A percentile compares a stretch with the other conserved stretches of the same genome.
Evolutionary conservation across 2,113 vertebrate genomes (phyloP).

Genomic region (Sprattus sprattus): DNA sequence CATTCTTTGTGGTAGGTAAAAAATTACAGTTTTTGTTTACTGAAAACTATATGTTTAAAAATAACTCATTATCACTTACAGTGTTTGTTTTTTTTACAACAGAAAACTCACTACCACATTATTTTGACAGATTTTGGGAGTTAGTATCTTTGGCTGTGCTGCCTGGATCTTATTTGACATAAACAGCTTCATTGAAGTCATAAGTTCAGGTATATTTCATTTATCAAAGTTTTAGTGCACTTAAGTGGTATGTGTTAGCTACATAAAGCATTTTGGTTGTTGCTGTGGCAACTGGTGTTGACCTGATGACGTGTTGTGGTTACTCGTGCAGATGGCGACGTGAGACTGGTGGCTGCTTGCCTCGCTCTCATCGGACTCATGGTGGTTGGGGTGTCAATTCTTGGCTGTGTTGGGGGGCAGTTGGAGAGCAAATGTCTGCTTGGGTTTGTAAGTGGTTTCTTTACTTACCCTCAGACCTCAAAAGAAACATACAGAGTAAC

Average conservation of each 20-base stretch:
- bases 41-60: not conserved
- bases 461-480: not conserved
- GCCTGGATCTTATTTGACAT: slow-evolving; percentile 66
- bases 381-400: slow-evolving; percentile 40
- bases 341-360: slow-evolving; percentile 46
- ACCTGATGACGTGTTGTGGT: not conserved
- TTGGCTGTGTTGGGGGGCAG: slow-evolving; percentile 46
- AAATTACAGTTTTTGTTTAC: not conserved
- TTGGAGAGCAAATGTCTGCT: slow-evolving; percentile 49
- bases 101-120: not conserved
- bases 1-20: slow-evolving; percentile 61
- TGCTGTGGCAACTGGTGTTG: not conserved
- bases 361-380: slow-evolving; percentile 52
- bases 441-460: slow-evolving; percentile 41
- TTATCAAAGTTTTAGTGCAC: not conserved
- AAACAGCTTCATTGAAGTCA: slow-evolving; percentile 45
- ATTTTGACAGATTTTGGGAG: slow-evolving; percentile 59
- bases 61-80: not conserved
- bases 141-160: slow-evolving; percentile 54
- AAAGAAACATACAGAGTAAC: not conserved
- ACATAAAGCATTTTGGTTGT: not conserved
- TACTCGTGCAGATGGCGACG: slow-evolving; percentile 30
- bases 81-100: not conserved
- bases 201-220: slow-evolving; percentile 48
- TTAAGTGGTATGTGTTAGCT: not conserved